A percentile compares a stretch with the other conserved stretches of the same genome.
Evolutionary conservation across 2,113 vertebrate genomes (phyloP).

Genomic region (Lutjanus erythropterus): DNA sequence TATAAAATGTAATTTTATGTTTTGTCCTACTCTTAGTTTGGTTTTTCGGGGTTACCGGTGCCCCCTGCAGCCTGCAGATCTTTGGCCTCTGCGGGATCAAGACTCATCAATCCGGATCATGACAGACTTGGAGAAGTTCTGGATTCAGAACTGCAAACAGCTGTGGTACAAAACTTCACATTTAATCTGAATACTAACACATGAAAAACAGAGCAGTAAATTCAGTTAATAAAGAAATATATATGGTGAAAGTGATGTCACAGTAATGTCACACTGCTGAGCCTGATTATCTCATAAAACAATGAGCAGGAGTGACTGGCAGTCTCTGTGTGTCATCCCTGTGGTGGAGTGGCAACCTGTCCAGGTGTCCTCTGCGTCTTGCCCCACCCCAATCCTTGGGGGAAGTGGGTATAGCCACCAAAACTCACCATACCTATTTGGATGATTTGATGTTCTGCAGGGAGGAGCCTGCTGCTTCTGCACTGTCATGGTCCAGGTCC

Average conservation of each 20-base stretch:
- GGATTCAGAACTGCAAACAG: constrained; percentile 70
- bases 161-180: constrained; percentile 59
- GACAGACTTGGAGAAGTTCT: constrained; percentile 83
- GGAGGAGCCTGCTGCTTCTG: not conserved
- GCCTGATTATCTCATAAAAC: not conserved
- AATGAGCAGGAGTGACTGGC: not conserved
- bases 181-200: not conserved
- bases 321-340: not conserved
- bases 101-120: constrained; percentile 87
- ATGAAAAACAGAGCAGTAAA: not conserved
- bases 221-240: not conserved
- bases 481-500: not conserved
- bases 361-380: not conserved
- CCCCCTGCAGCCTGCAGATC: constrained; percentile 81
- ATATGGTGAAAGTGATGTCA: not conserved
- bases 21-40: constrained; percentile 77
- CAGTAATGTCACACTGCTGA: not conserved
- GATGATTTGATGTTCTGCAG: constrained; percentile 57
- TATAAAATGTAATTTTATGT: not conserved
- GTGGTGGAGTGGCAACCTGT: not conserved
- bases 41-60: constrained; percentile 83
- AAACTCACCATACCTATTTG: not conserved
- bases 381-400: not conserved
- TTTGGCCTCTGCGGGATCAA: constrained; percentile 87
- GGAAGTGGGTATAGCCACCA: not conserved